Evolutionary conservation across 2,888 invertebrate genomes (phyloP), one percentile per base, ranked within the genome.

Genomic region (Ptychoptera albimana): DNA sequence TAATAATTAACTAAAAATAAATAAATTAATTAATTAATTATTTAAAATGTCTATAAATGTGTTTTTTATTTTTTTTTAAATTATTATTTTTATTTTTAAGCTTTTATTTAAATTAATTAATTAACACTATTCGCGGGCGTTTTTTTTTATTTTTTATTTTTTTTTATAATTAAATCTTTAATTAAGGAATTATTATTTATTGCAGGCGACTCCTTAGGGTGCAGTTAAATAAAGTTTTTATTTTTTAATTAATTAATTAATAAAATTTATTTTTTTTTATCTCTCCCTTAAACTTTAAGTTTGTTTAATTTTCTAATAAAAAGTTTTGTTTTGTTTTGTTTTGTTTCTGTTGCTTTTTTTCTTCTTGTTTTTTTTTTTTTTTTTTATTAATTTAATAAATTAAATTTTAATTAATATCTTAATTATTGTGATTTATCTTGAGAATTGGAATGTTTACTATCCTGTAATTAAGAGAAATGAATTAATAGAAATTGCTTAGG

Each of bases 361-460:
- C 14, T 36, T 16, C 30, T 29, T 8, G 23, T 16, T 10, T 16
- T 43, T 37, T 30, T 31, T 44, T 36, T 44, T 38, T 31, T 38
- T 45, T 10, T 42, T 45, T 14, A 14, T 23, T 45, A 45, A 35
- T 36, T 37, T 37, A 39, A 39, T 42, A 38, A 42, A 12, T 39
- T 34, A 42, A 41, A 44, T 35, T 37, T 14, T 30, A 37, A 15
- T n/a, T n/a, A n/a, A 39, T 14, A 46, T 44, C 43, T 16, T 40
- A 39, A 45, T 49, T 52, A 51, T 51, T 52, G 50, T 51, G 50
- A 48, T 45, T 49, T 51, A 50, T 51, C 52, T 51, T 51, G 49
- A 47, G 48, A 49, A 49, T 48, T 53, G 51, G 51, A 53, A 51
- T 53, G 51, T 51, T 48, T 53, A 48, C 50, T 53, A 39, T 53